Evolutionary conservation across 2,888 invertebrate genomes (phyloP).

Genomic region (Psylliodes chrysocephalus): DNA sequence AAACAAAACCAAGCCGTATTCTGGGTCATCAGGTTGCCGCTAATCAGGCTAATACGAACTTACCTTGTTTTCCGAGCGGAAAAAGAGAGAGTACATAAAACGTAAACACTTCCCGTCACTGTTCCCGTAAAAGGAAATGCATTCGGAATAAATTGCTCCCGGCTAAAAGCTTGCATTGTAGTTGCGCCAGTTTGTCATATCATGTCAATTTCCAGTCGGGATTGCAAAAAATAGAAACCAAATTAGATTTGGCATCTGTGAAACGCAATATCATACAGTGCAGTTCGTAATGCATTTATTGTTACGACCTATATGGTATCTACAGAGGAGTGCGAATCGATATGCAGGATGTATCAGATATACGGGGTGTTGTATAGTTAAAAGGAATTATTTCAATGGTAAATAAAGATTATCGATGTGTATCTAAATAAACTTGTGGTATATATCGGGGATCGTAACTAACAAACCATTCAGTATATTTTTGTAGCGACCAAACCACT

Average conservation of each 20-base stretch:
- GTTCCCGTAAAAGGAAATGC: slow-evolving; percentile 23
- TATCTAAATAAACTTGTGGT: no score
- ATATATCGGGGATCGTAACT: no score
- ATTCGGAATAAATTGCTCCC: slow-evolving; percentile 15
- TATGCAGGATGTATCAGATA: no score
- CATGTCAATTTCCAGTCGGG: not conserved
- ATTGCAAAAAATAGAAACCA: not conserved
- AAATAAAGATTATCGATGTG: no score
- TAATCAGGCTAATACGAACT: not conserved
- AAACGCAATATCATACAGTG: not conserved
- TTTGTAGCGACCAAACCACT: no score
- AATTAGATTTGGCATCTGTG: not conserved
- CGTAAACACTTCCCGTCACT: not conserved
- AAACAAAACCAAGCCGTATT: not conserved
- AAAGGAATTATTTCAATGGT: no score
- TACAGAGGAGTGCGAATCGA: no score
- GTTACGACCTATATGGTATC: not conserved
- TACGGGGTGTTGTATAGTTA: no score
- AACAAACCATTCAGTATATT: no score
- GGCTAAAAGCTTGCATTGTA: slow-evolving; percentile 8
- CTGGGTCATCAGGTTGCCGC: not conserved
- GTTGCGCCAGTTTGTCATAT: not conserved
- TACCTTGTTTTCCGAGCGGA: not conserved
- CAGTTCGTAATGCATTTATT: not conserved
- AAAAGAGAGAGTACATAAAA: not conserved